These are phyloP conservation scores for Pandemis cinnamomeana DNA, from an alignment of 2,888 invertebrate species.

Conservation along the genomic window DNA sequence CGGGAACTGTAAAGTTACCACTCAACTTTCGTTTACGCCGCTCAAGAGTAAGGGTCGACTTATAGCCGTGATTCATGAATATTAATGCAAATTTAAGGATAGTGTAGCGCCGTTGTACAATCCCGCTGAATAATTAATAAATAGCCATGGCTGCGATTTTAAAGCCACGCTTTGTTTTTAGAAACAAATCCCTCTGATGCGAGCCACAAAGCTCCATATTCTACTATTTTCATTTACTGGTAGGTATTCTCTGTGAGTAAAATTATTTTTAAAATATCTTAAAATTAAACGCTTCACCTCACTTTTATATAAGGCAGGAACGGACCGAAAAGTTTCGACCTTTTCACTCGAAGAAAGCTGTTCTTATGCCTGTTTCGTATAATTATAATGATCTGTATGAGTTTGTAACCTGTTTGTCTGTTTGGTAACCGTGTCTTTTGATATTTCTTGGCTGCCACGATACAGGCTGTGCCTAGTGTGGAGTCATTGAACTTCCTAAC, in stretches of 20 bases:
- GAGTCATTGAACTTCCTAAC: too few relatives aligned
- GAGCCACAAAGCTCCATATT: not conserved
- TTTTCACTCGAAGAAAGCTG: not conserved
- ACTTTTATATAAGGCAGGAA: too few relatives aligned
- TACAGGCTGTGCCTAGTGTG: too few relatives aligned
- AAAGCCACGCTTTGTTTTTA: conserved; percentile 6
- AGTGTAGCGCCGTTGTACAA: conserved; percentile 66
- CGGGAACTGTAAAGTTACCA: conserved; percentile 54
- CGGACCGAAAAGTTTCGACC: too few relatives aligned
- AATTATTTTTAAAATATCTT: too few relatives aligned
- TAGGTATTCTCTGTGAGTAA: too few relatives aligned
- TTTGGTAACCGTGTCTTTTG: too few relatives aligned
- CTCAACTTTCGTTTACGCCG: conserved; percentile 64
- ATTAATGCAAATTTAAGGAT: conserved; percentile 73
- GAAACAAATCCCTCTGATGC: not conserved
- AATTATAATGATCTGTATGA: too few relatives aligned
- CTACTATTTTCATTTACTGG: not conserved
- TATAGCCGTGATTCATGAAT: conserved; percentile 73
- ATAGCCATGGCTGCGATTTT: conserved; percentile 27
- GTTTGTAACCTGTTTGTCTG: too few relatives aligned
- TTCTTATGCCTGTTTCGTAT: not conserved
- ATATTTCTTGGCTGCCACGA: too few relatives aligned
- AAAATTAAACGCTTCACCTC: too few relatives aligned
- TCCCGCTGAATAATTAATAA: conserved; percentile 55
- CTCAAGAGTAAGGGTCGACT: conserved; percentile 64